Percentiles rank a stretch among this genome's conserved stretches.
Evolutionary conservation across 2,888 invertebrate genomes (phyloP).

Genomic region (Drosophila pseudotalamancana): DNA sequence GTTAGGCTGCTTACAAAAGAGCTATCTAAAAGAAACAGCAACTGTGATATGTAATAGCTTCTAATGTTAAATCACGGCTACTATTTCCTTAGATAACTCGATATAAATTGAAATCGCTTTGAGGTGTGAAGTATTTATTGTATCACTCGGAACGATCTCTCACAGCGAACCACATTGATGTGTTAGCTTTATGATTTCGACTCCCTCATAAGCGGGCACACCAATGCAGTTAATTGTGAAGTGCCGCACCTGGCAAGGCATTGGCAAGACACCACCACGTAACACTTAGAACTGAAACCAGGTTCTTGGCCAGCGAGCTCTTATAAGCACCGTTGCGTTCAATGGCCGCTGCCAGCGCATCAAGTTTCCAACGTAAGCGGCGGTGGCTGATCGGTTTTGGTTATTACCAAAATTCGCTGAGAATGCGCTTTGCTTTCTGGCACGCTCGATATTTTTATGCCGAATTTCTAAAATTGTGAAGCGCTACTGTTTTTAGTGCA

Average conservation of each 20-base stretch:
- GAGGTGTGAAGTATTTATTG: background rate
- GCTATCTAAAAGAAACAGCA: conserved; percentile 85
- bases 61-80: conserved; percentile 83
- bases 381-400: conserved; percentile 48
- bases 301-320: conserved; percentile 62
- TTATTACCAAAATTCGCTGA: conserved; percentile 68
- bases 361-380: conserved; percentile 66
- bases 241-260: conserved; percentile 5
- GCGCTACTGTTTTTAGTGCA: conserved; percentile 36
- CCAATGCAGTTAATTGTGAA: conserved; percentile 57
- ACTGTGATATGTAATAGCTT: conserved; percentile 83
- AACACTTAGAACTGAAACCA: conserved; percentile 64
- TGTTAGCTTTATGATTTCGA: conserved; percentile 34
- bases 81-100: conserved; percentile 85
- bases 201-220: conserved; percentile 7
- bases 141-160: conserved; percentile 5
- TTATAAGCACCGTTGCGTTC: conserved; percentile 77
- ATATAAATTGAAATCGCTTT: conserved; percentile 71
- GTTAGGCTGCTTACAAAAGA: conserved; percentile 83
- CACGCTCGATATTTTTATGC: conserved; percentile 72
- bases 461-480: conserved; percentile 66
- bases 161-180: conserved; percentile 1
- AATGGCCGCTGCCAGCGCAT: conserved; percentile 74
- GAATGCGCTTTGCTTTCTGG: conserved; percentile 59
- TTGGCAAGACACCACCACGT: conserved; percentile 43